Evolutionary conservation across 2,797 vertebrate genomes (phyloP), one percentile per base, ranked within the genome.

Genomic region (Sebastes steindachneri): DNA sequence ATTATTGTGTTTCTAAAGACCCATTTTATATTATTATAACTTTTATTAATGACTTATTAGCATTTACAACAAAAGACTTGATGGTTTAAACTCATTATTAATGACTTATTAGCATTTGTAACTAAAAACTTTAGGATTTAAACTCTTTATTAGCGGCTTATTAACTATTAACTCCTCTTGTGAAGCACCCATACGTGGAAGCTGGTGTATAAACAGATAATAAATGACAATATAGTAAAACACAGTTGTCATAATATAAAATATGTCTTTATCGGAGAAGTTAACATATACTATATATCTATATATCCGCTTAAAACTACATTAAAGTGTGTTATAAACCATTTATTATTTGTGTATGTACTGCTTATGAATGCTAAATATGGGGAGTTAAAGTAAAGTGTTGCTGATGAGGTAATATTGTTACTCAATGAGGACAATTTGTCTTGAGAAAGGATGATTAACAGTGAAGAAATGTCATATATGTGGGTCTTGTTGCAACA

Each of bases 401-500:
- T 58, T 21, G 14, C 14, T 4, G 9, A 2, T 62, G 4, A 17
- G 11, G 3, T 21, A 17, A 51, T 29, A 37, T 12, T 9, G 15
- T 45, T 17, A 8, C 3, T 45, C 15, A 45, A 17, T 45, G 37
- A 51, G 28, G 5, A 31, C n/a, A 59, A 4, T 19, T 79, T 74
- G 9, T 21, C 15, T 17, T 31, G n/a, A 33, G 57, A 67, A 59
- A 63, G 28, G 10, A 66, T 76, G 58, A 73, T 78, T 37, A 75
- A 64, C n/a, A 17, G 3, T 28, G 48, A 68, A 65, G 75, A 63
- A 60, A 81, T 80, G 83, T 14, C 37, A 41, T 41, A 0, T 41
- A 41, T 41, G 37, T 41, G 37, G 11, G 12, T 14, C 37, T 41
- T 41, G 82, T 92, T 93, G 88, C 73, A 65, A 84, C 91, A 90